Percentiles rank a stretch among this genome's conserved stretches.
Conservation (phyloP, 2,113 vertebrate genomes). For the Neotoma lepida region DNA sequence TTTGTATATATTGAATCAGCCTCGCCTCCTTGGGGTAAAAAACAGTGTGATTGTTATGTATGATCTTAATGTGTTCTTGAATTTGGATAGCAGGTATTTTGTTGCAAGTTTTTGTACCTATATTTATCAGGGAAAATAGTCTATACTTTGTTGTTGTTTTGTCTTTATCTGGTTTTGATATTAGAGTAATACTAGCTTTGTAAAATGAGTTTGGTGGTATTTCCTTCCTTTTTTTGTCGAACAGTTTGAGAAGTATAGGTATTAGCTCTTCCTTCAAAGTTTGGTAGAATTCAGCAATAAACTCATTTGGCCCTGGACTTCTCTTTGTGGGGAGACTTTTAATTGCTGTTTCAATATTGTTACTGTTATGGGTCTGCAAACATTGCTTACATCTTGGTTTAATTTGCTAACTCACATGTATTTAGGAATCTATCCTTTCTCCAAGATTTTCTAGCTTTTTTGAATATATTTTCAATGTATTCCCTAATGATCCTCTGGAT, state of each 20-base stretch:
- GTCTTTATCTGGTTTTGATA: neutral
- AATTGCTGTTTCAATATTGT: neutral
- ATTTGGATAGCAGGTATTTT: neutral
- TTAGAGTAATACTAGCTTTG: neutral
- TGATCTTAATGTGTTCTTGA: neutral
- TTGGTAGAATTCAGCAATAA: neutral
- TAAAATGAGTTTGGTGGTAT: neutral
- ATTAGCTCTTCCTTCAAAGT: neutral
- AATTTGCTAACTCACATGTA: neutral
- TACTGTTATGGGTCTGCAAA: neutral
- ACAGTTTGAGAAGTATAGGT: neutral
- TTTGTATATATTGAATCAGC: neutral
- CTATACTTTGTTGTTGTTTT: neutral
- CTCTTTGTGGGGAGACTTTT: neutral
- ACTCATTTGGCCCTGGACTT: neutral
- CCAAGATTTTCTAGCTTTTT: neutral
- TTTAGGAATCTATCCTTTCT: neutral
- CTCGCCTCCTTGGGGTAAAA: neutral
- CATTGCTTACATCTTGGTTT: neutral
- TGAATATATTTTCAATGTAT: neutral
- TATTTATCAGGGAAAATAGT: neutral
- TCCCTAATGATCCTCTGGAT: neutral
- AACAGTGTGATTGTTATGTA: neutral
- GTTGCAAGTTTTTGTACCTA: neutral
- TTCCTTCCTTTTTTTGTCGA: neutral